Evolutionary conservation across 2,888 invertebrate genomes (phyloP), one percentile per base, ranked within the genome.

Genomic region (Arge pagana): DNA sequence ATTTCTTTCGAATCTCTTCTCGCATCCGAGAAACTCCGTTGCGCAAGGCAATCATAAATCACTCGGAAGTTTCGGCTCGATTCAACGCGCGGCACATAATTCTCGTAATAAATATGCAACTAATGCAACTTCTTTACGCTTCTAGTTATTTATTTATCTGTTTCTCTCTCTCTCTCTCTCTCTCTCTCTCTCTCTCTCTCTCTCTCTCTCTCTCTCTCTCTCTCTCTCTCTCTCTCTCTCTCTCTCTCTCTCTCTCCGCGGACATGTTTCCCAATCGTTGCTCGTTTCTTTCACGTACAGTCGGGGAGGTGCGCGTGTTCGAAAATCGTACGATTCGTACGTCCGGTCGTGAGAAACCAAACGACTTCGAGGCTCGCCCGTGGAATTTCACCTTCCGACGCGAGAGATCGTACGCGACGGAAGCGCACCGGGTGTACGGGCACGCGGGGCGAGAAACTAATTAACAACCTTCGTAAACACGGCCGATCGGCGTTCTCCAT

Each of bases 261-360:
- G 49, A 50, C 50, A 53, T 49, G 54, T 49, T 45, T 42, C 51
- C 39, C 31, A 39, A 52, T 54, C 53, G 51, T 55, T n/a, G 53
- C 54, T 28, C 18, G 45, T 51, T 55, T 56, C 54, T 58, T 58
- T 58, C 49, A 50, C 42, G 50, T 37, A 24, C 30, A 30, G 40
- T 45, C 53, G 21, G 39, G 42, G 39, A 36, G 43, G 49, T 39
- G 52, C 18, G 35, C 35, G 21, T 16, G 31, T 18, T 33, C n/a
- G n/a, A n/a, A n/a, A n/a, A n/a, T n/a, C n/a, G n/a, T n/a, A n/a
- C n/a, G n/a, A n/a, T n/a, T n/a, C n/a, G n/a, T n/a, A n/a, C n/a
- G n/a, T n/a, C n/a, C n/a, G n/a, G n/a, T n/a, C n/a, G n/a, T n/a
- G n/a, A n/a, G n/a, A n/a, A n/a, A n/a, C n/a, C n/a, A n/a, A n/a